Percentiles rank a stretch among this genome's conserved stretches.
Conservation (phyloP, 2,888 invertebrate genomes). For the Drosophila koepferae region DNA sequence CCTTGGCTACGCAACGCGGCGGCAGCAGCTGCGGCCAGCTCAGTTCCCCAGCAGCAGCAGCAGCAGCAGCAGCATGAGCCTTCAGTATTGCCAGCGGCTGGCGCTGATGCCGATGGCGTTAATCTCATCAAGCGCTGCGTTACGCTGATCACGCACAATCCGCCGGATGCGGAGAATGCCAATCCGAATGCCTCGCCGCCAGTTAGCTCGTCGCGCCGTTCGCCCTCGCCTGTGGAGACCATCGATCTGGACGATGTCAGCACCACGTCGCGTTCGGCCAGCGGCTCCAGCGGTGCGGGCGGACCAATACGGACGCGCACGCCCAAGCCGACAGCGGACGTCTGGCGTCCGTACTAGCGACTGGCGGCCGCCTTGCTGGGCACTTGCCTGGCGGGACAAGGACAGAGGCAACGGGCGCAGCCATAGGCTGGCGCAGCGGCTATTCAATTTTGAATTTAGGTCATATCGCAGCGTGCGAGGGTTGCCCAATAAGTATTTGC, state of each 20-base stretch:
- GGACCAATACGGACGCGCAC: conserved; percentile 84
- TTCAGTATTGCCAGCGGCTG: conserved; percentile 8
- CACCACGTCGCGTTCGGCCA: conserved; percentile 78
- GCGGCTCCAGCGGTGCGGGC: conserved; percentile 60
- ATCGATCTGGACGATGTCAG: conserved; percentile 83
- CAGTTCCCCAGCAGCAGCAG: conserved; percentile 65
- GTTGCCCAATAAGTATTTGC: conserved; percentile 18
- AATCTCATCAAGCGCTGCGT: conserved; percentile 84
- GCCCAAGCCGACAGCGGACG: conserved; percentile 87
- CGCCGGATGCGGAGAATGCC: conserved; percentile 81
- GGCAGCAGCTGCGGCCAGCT: conserved; percentile 77
- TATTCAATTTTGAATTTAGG: conserved; percentile 42
- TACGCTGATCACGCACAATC: conserved; percentile 83
- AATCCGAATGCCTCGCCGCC: conserved; percentile 85
- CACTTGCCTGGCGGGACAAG: conserved; percentile 61
- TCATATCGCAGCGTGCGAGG: conserved; percentile 58
- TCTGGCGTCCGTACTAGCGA: conserved; percentile 91
- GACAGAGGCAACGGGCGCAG: conserved; percentile 1
- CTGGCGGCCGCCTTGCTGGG: conserved; percentile 80
- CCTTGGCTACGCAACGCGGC: conserved; percentile 87
- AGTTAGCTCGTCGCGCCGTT: conserved; percentile 86
- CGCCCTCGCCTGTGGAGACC: conserved; percentile 86
- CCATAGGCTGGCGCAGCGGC: conserved; percentile 13
- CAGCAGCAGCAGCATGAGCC: conserved; percentile 47
- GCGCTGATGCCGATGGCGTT: conserved; percentile 72